Percentiles rank a stretch among this genome's conserved stretches.
Conservation (phyloP, 2,797 vertebrate species). For the Argya squamiceps region DNA sequence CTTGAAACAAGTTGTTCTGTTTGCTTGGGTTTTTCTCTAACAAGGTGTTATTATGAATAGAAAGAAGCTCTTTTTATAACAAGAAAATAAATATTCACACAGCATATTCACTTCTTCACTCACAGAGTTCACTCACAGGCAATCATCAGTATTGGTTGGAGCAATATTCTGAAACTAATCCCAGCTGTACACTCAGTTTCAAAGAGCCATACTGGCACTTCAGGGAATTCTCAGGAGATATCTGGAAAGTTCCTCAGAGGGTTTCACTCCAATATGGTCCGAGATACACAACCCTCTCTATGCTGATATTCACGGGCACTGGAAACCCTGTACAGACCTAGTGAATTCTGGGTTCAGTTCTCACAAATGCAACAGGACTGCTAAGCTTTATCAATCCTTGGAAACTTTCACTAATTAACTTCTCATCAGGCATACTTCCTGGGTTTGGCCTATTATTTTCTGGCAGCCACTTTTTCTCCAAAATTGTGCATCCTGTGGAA, state of each 20-base stretch:
- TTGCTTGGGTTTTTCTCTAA: neutral
- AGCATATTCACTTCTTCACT: neutral
- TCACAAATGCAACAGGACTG: neutral
- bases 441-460: neutral
- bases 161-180: neutral
- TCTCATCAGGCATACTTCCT: neutral
- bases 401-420: neutral
- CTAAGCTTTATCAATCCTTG: neutral
- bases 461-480: neutral
- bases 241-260: neutral
- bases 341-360: neutral
- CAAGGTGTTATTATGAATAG: neutral
- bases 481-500: neutral
- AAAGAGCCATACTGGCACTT: neutral
- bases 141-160: neutral
- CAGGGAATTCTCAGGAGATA: neutral
- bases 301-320: neutral
- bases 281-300: neutral
- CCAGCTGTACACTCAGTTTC: neutral
- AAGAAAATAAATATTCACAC: neutral
- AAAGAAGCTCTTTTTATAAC: neutral
- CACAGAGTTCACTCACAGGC: neutral
- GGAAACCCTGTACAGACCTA: neutral
- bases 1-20: neutral
- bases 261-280: accelerated